Evolutionary conservation across 2,888 invertebrate genomes (phyloP), one percentile per base, ranked within the genome.

Genomic region (Arenicola marina): DNA sequence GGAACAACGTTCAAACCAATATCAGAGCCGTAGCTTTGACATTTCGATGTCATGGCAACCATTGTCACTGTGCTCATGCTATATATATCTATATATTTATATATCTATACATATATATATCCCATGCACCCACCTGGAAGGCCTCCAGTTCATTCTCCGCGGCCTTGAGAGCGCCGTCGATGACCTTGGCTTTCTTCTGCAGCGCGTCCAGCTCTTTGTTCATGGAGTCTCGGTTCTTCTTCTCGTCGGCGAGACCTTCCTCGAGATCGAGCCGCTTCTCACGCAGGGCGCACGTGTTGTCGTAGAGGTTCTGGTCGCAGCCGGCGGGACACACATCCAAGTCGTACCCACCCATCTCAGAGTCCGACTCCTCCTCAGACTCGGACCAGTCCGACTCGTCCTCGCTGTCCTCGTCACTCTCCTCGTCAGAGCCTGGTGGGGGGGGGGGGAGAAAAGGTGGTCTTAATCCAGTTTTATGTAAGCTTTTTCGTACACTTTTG

Each of bases 271-370:
- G 68, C 21, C 82, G 69, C 68, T 82, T 81, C 68, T 84, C 83
- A 56, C 84, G 68, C 61, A 83, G 64, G 54, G 77, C 75, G 65
- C 82, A 82, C 0, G 82, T 79, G 61, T 76, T 78, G 65, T 83
- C 83, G 62, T 83, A 84, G 24, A 63, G n/a, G 11, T 21, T 45
- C 45, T 59, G 63, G 56, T 81, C 81, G 73, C 82, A 82, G 4
- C 80, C 82, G 24, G 80, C 75, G 7, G 84, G 84, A 73, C 83
- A 84, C 28, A 81, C 76, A 70, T 83, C 83, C 48, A 83, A 77
- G 72, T 84, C 83, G 62, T 73, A 80, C 46, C 78, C 80, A 56
- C 78, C 78, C 21, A 29, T 68, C 69, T 83, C 81, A 21, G 75
- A 76, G 62, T 82, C 83, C 2, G 79, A 78, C 62, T 82, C 82